These are phyloP conservation scores for Cettia cetti DNA, from an alignment of 2,113 vertebrate species.

Conservation along the genomic window DNA sequence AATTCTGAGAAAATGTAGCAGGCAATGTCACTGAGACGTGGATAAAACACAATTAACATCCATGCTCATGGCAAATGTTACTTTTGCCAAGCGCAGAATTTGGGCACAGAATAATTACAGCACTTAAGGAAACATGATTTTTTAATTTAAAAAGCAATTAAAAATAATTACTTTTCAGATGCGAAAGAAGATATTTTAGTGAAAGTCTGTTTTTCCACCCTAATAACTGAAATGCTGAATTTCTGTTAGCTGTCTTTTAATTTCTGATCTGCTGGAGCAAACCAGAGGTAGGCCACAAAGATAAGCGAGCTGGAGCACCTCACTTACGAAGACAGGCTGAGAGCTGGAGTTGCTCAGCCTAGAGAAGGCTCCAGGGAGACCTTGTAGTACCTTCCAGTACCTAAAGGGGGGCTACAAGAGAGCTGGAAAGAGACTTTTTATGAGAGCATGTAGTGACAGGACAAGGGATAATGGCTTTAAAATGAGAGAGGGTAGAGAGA, in stretches of 20 bases:
- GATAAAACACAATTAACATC: not conserved
- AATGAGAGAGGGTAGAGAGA: not conserved
- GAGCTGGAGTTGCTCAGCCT: not conserved
- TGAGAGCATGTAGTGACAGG: not conserved
- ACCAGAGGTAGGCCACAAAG: not conserved
- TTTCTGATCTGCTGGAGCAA: not conserved
- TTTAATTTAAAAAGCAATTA: not conserved
- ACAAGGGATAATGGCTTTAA: not conserved
- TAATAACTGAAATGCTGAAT: not conserved
- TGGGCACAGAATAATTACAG: not conserved
- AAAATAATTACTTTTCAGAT: not conserved
- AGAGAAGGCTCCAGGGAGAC: not conserved
- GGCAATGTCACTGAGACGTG: rapidly evolving
- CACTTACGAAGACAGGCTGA: not conserved
- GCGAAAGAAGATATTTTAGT: not conserved
- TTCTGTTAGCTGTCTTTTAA: not conserved
- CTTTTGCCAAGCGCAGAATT: not conserved
- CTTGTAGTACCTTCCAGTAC: not conserved
- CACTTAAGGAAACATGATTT: not conserved
- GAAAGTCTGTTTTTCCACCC: not conserved
- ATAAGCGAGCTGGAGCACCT: not conserved
- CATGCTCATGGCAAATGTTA: not conserved
- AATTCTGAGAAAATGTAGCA: not conserved
- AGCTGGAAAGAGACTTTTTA: not conserved
- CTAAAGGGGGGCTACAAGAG: not conserved